These are phyloP conservation scores for Diplodus puntazzo DNA, from an alignment of 2,797 vertebrate genomes.

Conservation along the genomic window DNA sequence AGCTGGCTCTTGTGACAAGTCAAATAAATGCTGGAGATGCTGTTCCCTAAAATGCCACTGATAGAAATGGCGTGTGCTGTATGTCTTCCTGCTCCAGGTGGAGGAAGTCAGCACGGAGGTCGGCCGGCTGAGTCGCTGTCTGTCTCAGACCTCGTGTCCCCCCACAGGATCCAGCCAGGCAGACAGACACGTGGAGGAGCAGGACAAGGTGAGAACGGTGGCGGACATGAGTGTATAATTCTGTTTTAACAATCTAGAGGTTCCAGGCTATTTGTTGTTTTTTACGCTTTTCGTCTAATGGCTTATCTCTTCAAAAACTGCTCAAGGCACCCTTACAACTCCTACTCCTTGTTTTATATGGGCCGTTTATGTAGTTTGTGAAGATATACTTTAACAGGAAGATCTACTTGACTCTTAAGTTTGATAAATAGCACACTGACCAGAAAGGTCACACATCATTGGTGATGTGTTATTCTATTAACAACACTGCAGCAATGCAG, in stretches of 20 bases:
- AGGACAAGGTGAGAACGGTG: conserved; percentile 45
- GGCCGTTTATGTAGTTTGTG: neutral
- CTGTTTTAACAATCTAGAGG: neutral
- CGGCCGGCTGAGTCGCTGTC: conserved; percentile 56
- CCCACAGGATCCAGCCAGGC: conserved; percentile 28
- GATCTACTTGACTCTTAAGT: neutral
- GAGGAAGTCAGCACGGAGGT: conserved; percentile 58
- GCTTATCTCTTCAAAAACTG: neutral
- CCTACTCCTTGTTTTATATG: neutral
- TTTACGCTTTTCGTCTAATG: neutral
- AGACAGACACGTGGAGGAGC: conserved; percentile 43
- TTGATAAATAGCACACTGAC: neutral
- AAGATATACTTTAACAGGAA: neutral
- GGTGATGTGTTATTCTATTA: neutral
- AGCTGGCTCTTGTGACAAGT: conserved; percentile 16
- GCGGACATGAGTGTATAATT: neutral
- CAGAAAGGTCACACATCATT: neutral
- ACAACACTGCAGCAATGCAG: neutral
- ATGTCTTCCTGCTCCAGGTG: conserved; percentile 51
- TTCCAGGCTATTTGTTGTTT: neutral
- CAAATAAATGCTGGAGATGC: conserved; percentile 29
- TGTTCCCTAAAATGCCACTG: neutral
- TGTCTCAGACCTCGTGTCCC: conserved; percentile 51
- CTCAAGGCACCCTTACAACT: neutral
- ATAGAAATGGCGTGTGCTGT: neutral